Base-by-base conservation (phyloP, 2,113 vertebrate genomes). In the Corythoichthys haematopterus region DNA sequence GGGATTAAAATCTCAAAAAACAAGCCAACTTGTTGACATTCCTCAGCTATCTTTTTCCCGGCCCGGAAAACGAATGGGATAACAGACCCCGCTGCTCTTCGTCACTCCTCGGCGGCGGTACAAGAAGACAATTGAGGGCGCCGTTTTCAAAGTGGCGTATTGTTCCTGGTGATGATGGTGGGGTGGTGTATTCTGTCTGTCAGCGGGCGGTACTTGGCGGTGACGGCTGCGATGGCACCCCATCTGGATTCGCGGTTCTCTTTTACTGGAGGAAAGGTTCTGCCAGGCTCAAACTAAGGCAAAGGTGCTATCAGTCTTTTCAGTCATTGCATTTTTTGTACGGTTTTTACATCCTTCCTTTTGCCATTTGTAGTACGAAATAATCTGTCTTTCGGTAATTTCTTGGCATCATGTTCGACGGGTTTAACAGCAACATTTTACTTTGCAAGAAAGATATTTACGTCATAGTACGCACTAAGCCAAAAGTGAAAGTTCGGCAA, bases 201-300 rank as follows among this genome's bases (percentile, higher is more conserved):
- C 87, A 83, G 84, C 82, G 74, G 55, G 77, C 3, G 76, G 88
- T 89, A 84, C 87, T 87, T 85, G 85, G 86, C 88, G 79, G 85
- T 37, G 65, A 80, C 79, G 74, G 81, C 79, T 79, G 85, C 82
- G 73, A 79, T 85, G 40, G 40, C 6, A 8, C 9, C 40, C 40
- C 40, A 43, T 43, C 40, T 43, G 40, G 40, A 43, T 43, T 43
- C 40, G 40, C 40, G 6, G 38, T 43, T 7, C 40, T 43, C 40
- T 8, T 43, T 43, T 3, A 43, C 40, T 8, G 3, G 85, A 85
- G 80, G 77, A 79, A 78, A 84, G 78, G 80, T 84, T 78, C 75
- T 71, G 68, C 56, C 28, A 35, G 53, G 53, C 13, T 57, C 33
- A 36, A 36, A 36, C 13, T 55, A 13, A 57, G 33, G 33, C 11